Base-by-base conservation (phyloP, 2,113 vertebrate genomes). In the Eleginops maclovinus region DNA sequence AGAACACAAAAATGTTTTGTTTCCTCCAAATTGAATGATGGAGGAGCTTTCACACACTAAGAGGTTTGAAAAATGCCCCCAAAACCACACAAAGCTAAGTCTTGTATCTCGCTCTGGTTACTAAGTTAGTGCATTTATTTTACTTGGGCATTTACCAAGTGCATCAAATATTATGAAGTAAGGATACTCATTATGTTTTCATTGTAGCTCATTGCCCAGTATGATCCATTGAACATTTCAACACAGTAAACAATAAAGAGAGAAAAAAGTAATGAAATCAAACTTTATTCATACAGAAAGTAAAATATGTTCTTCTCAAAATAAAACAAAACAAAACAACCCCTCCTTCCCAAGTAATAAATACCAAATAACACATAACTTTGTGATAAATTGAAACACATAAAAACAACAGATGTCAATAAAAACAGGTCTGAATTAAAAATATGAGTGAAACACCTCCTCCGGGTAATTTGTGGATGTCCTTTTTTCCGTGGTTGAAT, bases 1-100 rank as follows among this genome's bases (percentile, higher is more conserved):
- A 77, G 26, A 26, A 24, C 28, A 54, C 65, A 67, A 65, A 68
- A 72, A 36, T 53, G 13, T 13, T n/a, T 64, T 49, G 56, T 77
- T 72, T 80, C 14, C 41, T 51, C 16, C 28, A 6, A 21, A 13
- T 1, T 68, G 14, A 77, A 24, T 17, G 26, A 56, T 64, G 2
- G 1, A 80, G 56, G 12, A 70, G 49, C 51, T 71, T 31, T 31
- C 9, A 75, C 22, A 46, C 59, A 58, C 16, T 36, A 55, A n/a
- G 15, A 68, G 40, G 71, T 75, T 55, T 61, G 17, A 72, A 61
- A 67, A 31, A 16, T 40, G 36, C 31, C 49, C 24, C 26, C 16
- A 24, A 24, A 66, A 65, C 31, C 67, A 50, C 62, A 60, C 61
- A 72, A 50, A 40, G 59, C 14, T 24, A 5, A 14, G n/a, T 36